Percentiles rank a stretch among this genome's conserved stretches.
These are phyloP conservation scores for Bombus sylvicola DNA, from an alignment of 1,140 invertebrate genomes.

Conservation along the genomic window DNA sequence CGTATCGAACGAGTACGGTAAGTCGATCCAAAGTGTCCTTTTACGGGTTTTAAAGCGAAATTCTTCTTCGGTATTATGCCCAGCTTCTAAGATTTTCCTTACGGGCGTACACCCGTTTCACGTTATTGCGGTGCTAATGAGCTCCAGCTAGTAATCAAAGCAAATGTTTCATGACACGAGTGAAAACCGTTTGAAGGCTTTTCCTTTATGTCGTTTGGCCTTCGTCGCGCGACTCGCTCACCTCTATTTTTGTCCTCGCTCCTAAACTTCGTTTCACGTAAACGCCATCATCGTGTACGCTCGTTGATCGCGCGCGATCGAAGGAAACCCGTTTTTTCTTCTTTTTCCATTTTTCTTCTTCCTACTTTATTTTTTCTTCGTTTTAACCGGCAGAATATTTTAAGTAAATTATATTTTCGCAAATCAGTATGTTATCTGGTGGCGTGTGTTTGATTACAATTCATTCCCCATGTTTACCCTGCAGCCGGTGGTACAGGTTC, in stretches of 20 bases:
- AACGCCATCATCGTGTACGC: conserved; percentile 19
- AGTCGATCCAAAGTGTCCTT: neutral
- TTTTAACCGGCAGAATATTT: neutral
- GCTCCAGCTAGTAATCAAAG: conserved; percentile 41
- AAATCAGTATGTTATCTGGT: conserved; percentile 22
- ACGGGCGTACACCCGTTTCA: neutral
- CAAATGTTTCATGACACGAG: conserved; percentile 41
- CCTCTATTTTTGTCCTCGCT: conserved; percentile 29
- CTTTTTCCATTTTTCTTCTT: neutral
- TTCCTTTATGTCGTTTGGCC: conserved; percentile 31
- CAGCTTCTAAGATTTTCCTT: conserved; percentile 12
- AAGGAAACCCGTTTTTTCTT: neutral
- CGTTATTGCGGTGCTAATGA: conserved; percentile 48
- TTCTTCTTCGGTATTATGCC: conserved; percentile 14
- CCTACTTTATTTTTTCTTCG: neutral
- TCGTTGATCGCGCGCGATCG: conserved; percentile 24
- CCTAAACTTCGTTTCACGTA: conserved; percentile 27
- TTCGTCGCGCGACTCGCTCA: conserved; percentile 16
- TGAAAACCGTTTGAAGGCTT: conserved; percentile 44
- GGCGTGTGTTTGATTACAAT: conserved; percentile 40
- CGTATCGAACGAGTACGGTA: neutral
- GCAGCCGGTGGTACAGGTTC: conserved; percentile 35
- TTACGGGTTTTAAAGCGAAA: neutral
- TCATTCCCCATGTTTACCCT: conserved; percentile 57
- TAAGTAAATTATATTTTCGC: neutral